A percentile compares a stretch with the other conserved stretches of the same genome.
These are phyloP conservation scores for Alosa alosa DNA, from an alignment of 2,113 vertebrate genomes.

Conservation along the genomic window DNA sequence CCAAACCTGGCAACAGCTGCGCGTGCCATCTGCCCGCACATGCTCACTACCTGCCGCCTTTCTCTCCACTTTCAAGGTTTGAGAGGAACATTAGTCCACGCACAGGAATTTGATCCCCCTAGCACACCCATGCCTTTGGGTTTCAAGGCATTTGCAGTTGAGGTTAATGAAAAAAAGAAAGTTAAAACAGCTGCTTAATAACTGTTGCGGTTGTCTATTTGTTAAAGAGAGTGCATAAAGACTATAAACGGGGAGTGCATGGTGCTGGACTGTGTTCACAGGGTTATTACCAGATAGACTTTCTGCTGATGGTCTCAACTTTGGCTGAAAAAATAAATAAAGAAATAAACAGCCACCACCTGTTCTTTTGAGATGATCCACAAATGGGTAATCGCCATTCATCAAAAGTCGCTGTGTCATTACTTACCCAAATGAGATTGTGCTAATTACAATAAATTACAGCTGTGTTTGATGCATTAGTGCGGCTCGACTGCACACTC, in stretches of 20 bases:
- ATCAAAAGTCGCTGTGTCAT: conserved; percentile 63
- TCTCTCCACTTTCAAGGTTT: conserved; percentile 49
- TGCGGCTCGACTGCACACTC: conserved; percentile 58
- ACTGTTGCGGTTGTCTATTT: background rate
- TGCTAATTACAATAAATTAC: conserved; percentile 71
- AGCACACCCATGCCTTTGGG: background rate
- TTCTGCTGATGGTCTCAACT: conserved; percentile 28
- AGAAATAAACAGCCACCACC: conserved; percentile 49
- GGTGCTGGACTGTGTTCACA: background rate
- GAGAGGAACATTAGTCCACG: conserved; percentile 18
- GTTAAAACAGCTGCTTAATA: background rate
- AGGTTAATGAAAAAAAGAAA: background rate
- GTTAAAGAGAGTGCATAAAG: background rate
- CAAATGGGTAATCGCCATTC: conserved; percentile 54
- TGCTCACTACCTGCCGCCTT: conserved; percentile 61
- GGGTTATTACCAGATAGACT: conserved; percentile 3
- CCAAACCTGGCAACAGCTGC: conserved; percentile 75
- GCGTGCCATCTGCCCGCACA: conserved; percentile 71
- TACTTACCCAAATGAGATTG: conserved; percentile 68
- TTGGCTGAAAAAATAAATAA: conserved; percentile 20
- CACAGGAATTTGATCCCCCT: background rate
- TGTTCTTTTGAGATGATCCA: conserved; percentile 48
- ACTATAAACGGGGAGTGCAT: background rate
- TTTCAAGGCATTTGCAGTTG: background rate
- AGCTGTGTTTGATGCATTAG: conserved; percentile 68